Evolutionary conservation across 2,797 vertebrate species (phyloP).

Genomic region (Cetoscarus ocellatus): DNA sequence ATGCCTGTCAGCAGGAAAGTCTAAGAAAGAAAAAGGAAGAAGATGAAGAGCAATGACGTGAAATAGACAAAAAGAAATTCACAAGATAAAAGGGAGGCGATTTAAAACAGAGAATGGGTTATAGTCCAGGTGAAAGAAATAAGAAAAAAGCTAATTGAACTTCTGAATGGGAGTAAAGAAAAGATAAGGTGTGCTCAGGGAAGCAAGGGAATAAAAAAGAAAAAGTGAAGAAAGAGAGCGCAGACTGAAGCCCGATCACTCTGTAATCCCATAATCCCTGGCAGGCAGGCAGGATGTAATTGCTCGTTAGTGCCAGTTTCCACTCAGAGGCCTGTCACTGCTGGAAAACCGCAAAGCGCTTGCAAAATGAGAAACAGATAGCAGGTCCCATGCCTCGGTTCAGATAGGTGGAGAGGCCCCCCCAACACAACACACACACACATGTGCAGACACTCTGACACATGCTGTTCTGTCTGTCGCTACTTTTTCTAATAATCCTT

Average conservation of each 20-base stretch:
- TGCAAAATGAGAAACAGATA: slow-evolving; percentile 83
- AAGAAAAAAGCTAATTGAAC: slow-evolving; percentile 54
- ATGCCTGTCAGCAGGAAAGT: slow-evolving; percentile 32
- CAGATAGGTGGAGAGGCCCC: slow-evolving; percentile 53
- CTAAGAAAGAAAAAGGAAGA: slow-evolving; percentile 10
- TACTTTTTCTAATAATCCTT: slow-evolving; percentile 14
- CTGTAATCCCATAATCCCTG: slow-evolving; percentile 86
- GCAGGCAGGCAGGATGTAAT: slow-evolving; percentile 82
- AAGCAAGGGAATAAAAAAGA: slow-evolving; percentile 52
- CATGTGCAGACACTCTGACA: slow-evolving; percentile 32
- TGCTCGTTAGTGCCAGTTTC: slow-evolving; percentile 86
- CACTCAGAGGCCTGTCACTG: slow-evolving; percentile 78
- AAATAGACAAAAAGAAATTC: slow-evolving; percentile 29
- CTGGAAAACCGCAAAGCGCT: slow-evolving; percentile 74
- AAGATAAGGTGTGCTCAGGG: slow-evolving; percentile 56
- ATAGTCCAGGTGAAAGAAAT: slow-evolving; percentile 32
- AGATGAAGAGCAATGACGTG: slow-evolving; percentile 21
- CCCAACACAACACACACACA: slow-evolving; percentile 15
- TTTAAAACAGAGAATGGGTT: slow-evolving; percentile 48
- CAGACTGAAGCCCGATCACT: slow-evolving; percentile 55
- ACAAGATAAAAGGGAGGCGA: slow-evolving; percentile 32
- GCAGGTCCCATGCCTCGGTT: slow-evolving; percentile 66
- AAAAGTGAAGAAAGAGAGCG: slow-evolving; percentile 50
- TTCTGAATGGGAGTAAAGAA: slow-evolving; percentile 35
- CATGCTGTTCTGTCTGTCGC: slow-evolving; percentile 7